Evolutionary conservation across 2,888 invertebrate genomes (phyloP), one percentile per base, ranked within the genome.

Genomic region (Sarcophaga caerulescens): DNA sequence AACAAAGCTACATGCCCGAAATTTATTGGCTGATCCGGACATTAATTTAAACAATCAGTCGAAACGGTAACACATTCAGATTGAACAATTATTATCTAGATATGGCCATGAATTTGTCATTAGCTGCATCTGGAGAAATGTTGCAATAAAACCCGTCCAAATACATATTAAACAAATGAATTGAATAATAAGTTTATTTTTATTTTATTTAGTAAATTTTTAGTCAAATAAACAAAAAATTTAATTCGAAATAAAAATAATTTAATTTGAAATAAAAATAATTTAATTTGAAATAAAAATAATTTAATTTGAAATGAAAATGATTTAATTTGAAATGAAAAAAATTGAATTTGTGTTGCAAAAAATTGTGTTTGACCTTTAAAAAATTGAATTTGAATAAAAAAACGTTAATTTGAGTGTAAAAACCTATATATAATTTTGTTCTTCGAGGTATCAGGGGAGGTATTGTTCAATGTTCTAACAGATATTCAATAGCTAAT

Each of bases 1-100:
- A 76, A 76, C 66, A 44, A 76, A 76, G 19, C 76, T 66, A 23
- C 66, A 63, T 66, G 66, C 66, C 35, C 66, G 76, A 12, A 76
- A 66, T 76, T 66, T 76, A 66, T 21, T 76, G 2, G 17, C 59
- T 2, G 75, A 75, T 76, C 35, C 57, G 57, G 59, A 76, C 4
- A 66, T 5, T 63, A 57, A 66, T 57, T 57, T 77, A 77, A 77
- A 68, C 44, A 10, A 10, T 77, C 77, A 19, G 44, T 68, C 17
- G 47, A 59, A 77, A 57, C 66, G 1, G 76, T 76, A 76, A 76
- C 25, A 76, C 76, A 57, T 3, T 66, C 66, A 19, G 76, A 76
- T 76, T 76, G 66, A 59, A 76, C 35, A 73, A 73, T 35, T 73
- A 44, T 73, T 73, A 73, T 23, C 35, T 73, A 44, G 73, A 62